phyloP scores from a whole-genome alignment of 1,140 invertebrate genomes.

The Trachymyrmex cornetzi region DNA sequence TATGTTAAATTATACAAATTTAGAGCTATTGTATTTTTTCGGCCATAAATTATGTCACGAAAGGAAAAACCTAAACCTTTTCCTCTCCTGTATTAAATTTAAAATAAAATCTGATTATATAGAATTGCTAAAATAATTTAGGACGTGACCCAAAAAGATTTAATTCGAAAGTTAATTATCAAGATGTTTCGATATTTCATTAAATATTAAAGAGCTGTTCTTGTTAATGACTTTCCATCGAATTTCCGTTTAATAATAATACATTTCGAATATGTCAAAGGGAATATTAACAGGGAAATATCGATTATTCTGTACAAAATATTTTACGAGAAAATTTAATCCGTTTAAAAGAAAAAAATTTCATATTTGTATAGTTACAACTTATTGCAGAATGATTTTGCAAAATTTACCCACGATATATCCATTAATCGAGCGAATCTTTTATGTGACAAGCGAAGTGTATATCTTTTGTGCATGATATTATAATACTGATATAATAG shows the following conservation, averaged over 20 bases:
- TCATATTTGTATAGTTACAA: background rate
- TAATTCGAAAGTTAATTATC: slow-evolving; percentile 29
- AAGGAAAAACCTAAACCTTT: background rate
- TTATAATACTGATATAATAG: slow-evolving; percentile 12
- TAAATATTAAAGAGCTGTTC: background rate
- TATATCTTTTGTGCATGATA: background rate
- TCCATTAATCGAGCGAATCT: background rate
- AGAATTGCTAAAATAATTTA: background rate
- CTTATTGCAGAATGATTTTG: slow-evolving; percentile 7
- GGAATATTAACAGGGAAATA: slow-evolving; percentile 4
- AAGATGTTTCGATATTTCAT: background rate
- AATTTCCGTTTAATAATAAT: slow-evolving; percentile 11
- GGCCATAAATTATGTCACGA: background rate
- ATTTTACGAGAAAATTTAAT: background rate
- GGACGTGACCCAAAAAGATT: background rate
- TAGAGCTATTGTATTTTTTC: background rate
- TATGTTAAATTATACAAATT: background rate
- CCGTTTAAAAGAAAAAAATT: background rate
- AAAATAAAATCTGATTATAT: background rate
- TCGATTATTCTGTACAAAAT: background rate
- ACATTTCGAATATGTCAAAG: slow-evolving; percentile 2
- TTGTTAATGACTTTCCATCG: background rate
- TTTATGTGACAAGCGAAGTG: background rate
- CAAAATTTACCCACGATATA: background rate
- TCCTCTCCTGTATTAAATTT: background rate